A percentile compares a stretch with the other conserved stretches of the same genome.
These are phyloP conservation scores for Pyrrhia umbra DNA, from an alignment of 2,888 invertebrate species.

Conservation along the genomic window DNA sequence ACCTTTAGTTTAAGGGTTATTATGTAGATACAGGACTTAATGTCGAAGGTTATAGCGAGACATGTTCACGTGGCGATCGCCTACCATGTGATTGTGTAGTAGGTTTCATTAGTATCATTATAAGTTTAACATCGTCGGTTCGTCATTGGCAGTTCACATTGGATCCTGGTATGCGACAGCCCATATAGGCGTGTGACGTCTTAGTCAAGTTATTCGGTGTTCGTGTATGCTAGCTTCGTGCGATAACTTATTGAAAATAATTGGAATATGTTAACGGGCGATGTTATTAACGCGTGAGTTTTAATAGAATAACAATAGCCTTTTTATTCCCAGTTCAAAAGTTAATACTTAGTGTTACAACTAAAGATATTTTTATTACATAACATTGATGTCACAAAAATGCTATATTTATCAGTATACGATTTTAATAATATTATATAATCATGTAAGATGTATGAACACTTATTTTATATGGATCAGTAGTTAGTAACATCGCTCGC, in stretches of 20 bases:
- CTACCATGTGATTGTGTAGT: constrained; percentile 59
- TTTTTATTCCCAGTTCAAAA: constrained; percentile 10
- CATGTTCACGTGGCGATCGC: constrained; percentile 55
- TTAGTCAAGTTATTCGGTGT: constrained; percentile 26
- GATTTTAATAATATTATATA: constrained; percentile 6
- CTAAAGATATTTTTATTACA: constrained; percentile 29
- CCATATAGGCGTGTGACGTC: constrained; percentile 23
- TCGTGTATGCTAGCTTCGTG: constrained; percentile 42
- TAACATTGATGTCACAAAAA: constrained; percentile 20
- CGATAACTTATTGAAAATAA: constrained; percentile 38
- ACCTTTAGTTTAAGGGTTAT: constrained; percentile 79
- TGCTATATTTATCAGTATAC: constrained; percentile 25
- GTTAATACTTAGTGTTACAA: not conserved
- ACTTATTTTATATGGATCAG: constrained; percentile 4
- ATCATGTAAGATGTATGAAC: not conserved
- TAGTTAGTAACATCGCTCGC: constrained; percentile 38
- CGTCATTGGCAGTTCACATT: constrained; percentile 65
- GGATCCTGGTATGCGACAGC: constrained; percentile 44
- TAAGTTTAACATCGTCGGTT: constrained; percentile 67
- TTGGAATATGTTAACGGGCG: constrained; percentile 42
- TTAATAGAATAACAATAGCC: constrained; percentile 3
- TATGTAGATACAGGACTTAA: constrained; percentile 62
- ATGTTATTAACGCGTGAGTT: constrained; percentile 33
- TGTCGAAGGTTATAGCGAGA: constrained; percentile 54
- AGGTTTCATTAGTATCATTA: constrained; percentile 64